These are phyloP conservation scores for Mercenaria mercenaria DNA, from an alignment of 1,140 invertebrate species.

Conservation along the genomic window DNA sequence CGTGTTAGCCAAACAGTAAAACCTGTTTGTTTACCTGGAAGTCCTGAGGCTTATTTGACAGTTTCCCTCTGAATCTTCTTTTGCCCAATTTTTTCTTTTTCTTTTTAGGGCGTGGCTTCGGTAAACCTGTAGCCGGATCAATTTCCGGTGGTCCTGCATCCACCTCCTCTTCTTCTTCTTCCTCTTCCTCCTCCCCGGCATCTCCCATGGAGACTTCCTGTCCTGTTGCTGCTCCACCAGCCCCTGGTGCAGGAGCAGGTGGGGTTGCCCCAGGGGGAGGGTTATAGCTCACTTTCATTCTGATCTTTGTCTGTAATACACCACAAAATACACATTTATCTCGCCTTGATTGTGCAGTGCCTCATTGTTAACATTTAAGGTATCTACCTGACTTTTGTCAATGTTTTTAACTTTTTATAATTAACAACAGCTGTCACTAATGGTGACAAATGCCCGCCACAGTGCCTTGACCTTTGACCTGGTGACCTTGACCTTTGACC, in stretches of 20 bases:
- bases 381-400: too few species aligned
- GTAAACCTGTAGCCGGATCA: slow-evolving; percentile 75
- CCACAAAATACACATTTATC: too few species aligned
- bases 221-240: neutral
- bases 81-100: slow-evolving; percentile 70
- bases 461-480: too few species aligned
- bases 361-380: too few species aligned
- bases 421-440: too few species aligned
- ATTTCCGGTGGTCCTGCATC: slow-evolving; percentile 72
- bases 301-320: slow-evolving; percentile 74
- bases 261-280: slow-evolving; percentile 70
- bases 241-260: neutral
- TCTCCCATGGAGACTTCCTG: neutral
- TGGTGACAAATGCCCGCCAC: too few species aligned
- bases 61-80: slow-evolving; percentile 69
- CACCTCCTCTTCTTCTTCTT: slow-evolving; percentile 73
- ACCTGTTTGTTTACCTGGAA: slow-evolving; percentile 78
- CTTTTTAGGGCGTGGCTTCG: slow-evolving; percentile 64
- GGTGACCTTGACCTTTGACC: too few species aligned
- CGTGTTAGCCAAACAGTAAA: too few species aligned
- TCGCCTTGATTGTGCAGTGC: too few species aligned
- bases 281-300: slow-evolving; percentile 75
- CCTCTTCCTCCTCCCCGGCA: slow-evolving; percentile 66
- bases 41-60: slow-evolving; percentile 79
- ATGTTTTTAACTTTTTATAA: too few species aligned